Evolutionary conservation across 2,888 invertebrate species (phyloP).

Genomic region (Mythimna impura): DNA sequence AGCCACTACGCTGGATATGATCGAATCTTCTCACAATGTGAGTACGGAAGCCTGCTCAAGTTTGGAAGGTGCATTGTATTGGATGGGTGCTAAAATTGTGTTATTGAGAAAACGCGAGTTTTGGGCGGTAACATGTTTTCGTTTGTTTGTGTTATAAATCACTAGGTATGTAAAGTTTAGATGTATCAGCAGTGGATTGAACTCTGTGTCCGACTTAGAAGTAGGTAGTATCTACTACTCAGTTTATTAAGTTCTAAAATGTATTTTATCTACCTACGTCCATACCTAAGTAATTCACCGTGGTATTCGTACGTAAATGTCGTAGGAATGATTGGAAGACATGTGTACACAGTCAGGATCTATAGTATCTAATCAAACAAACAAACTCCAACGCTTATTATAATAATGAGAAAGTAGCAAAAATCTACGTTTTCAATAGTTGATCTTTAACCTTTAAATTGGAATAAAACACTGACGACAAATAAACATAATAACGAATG

Average conservation of each 20-base stretch:
- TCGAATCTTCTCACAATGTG: constrained; percentile 72
- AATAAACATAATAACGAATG: constrained; percentile 35
- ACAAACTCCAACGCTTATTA: neutral
- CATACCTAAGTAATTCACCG: too few relatives aligned
- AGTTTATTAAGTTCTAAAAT: neutral
- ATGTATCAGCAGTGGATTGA: constrained; percentile 17
- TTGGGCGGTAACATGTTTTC: constrained; percentile 14
- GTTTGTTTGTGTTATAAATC: constrained; percentile 45
- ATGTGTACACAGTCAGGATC: neutral
- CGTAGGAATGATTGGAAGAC: neutral
- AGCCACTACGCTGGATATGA: constrained; percentile 71
- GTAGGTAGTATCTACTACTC: neutral
- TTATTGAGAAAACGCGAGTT: constrained; percentile 32
- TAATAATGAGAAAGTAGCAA: constrained; percentile 25
- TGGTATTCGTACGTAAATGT: neutral
- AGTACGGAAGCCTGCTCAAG: constrained; percentile 63
- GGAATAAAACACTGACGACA: constrained; percentile 32
- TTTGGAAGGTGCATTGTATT: constrained; percentile 38
- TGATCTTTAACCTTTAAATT: constrained; percentile 49
- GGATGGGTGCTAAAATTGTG: constrained; percentile 39
- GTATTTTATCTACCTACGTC: constrained; percentile 1
- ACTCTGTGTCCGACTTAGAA: constrained; percentile 5
- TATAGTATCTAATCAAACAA: neutral
- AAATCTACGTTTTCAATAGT: constrained; percentile 18
- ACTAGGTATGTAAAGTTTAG: constrained; percentile 29